phyloP scores from a whole-genome alignment of 2,888 invertebrate genomes.

The Marasmarcha lunaedactyla region DNA sequence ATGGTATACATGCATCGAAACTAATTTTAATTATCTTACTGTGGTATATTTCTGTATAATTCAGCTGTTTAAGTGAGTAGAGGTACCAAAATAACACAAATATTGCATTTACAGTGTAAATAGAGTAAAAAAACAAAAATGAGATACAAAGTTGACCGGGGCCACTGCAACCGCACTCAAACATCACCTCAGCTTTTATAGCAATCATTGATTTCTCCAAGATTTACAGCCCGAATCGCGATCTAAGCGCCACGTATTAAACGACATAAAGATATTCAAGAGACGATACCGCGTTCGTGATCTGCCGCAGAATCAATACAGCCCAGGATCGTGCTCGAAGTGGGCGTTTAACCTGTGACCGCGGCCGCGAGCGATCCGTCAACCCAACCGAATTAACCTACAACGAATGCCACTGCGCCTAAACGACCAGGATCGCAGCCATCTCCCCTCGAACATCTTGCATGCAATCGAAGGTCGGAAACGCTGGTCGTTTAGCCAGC shows the following conservation, averaged over 20 bases:
- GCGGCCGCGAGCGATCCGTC: slow-evolving; percentile 40
- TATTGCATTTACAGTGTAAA: no score
- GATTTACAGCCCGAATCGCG: slow-evolving; percentile 18
- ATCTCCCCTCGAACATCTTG: slow-evolving; percentile 12
- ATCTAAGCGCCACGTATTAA: slow-evolving; percentile 19
- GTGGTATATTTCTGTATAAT: no score
- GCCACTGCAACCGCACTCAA: no score
- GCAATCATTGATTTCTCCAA: slow-evolving; percentile 20
- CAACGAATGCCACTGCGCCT: slow-evolving; percentile 41
- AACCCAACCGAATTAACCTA: slow-evolving; percentile 57
- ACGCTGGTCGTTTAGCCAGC: slow-evolving; percentile 22
- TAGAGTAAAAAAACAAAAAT: no score
- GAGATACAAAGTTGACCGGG: no score
- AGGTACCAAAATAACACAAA: no score
- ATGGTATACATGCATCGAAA: no score
- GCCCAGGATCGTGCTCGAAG: slow-evolving; percentile 56
- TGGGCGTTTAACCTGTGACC: slow-evolving; percentile 63
- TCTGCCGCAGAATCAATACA: slow-evolving; percentile 60
- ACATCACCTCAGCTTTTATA: background rate
- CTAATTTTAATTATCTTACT: no score
- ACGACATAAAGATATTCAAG: slow-evolving; percentile 32
- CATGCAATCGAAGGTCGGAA: slow-evolving; percentile 17
- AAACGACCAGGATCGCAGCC: slow-evolving; percentile 27
- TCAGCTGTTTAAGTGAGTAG: no score
- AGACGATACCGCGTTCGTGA: slow-evolving; percentile 44